phyloP scores from a whole-genome alignment of 2,888 invertebrate species.

The Trichopria drosophilae region DNA sequence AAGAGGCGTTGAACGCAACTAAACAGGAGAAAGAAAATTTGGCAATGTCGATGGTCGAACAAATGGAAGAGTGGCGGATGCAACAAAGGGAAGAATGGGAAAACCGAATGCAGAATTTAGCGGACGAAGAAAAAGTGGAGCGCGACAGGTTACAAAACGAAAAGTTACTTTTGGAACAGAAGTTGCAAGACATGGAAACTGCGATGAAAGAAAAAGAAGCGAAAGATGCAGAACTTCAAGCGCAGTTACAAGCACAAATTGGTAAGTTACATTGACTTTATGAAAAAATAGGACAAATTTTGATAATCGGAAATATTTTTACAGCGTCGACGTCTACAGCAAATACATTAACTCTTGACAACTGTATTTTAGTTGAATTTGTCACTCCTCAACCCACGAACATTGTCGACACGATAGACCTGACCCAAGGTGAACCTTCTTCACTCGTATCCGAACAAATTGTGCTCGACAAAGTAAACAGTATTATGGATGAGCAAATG shows the following conservation, averaged over 20 bases:
- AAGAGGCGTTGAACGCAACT: slow-evolving; percentile 58
- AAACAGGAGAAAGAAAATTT: slow-evolving; percentile 59
- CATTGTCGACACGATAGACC: slow-evolving; percentile 61
- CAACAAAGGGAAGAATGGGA: slow-evolving; percentile 56
- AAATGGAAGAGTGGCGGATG: slow-evolving; percentile 58
- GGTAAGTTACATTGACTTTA: too few relatives aligned
- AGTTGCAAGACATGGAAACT: slow-evolving; percentile 54
- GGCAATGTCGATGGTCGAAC: slow-evolving; percentile 61
- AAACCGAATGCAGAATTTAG: slow-evolving; percentile 58
- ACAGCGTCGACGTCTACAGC: too few relatives aligned
- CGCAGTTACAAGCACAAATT: too few relatives aligned
- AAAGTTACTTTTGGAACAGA: slow-evolving; percentile 53
- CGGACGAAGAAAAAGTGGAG: slow-evolving; percentile 58
- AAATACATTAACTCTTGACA: too few relatives aligned
- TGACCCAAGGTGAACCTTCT: slow-evolving; percentile 58
- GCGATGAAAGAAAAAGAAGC: slow-evolving; percentile 59
- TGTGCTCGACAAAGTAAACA: slow-evolving; percentile 58
- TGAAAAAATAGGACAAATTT: too few relatives aligned
- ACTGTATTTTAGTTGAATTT: slow-evolving; percentile 10
- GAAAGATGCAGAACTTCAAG: slow-evolving; percentile 4
- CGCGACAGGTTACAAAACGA: slow-evolving; percentile 51
- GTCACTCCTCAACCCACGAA: slow-evolving; percentile 43
- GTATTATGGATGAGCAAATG: slow-evolving; percentile 70
- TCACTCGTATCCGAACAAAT: slow-evolving; percentile 29
- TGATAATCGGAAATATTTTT: too few relatives aligned